Percentiles rank a stretch among this genome's conserved stretches.
Conservation (phyloP, 2,113 vertebrate species). For the Coryphaenoides rupestris region DNA sequence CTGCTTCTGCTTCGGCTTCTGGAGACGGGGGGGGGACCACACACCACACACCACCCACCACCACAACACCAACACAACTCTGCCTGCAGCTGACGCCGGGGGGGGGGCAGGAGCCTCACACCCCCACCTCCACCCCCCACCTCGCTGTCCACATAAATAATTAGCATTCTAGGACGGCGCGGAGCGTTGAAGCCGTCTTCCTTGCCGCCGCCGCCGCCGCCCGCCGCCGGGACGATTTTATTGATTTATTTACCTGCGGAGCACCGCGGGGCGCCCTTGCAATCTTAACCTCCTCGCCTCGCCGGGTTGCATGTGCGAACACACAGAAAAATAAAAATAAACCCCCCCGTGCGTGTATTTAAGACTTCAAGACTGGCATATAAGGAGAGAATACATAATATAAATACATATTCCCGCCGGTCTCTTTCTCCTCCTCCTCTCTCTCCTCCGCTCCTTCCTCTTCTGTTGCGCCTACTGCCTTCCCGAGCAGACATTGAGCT, state of each 20-base stretch:
- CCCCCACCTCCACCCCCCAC: too few species aligned
- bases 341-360: not conserved
- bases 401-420: not conserved
- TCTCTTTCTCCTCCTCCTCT: not conserved
- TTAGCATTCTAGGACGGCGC: conserved; percentile 51
- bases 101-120: too few species aligned
- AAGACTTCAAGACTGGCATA: not conserved
- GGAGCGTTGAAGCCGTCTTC: conserved; percentile 64
- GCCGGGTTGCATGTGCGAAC: conserved; percentile 58
- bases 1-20: too few species aligned
- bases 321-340: too few species aligned
- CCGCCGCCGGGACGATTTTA: too few species aligned
- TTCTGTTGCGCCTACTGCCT: conserved; percentile 68
- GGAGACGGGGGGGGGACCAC: too few species aligned
- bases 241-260: conserved; percentile 62
- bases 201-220: conserved; percentile 29
- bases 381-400: not conserved
- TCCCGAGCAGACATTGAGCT: conserved; percentile 71
- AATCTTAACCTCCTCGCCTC: conserved; percentile 42
- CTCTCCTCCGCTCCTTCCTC: conserved; percentile 21
- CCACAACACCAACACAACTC: too few species aligned
- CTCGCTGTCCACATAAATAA: conserved; percentile 62
- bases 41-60: too few species aligned
- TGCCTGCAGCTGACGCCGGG: too few species aligned
- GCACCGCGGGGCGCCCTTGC: too few species aligned